A percentile compares a stretch with the other conserved stretches of the same genome.
Evolutionary conservation across 2,113 vertebrate species (phyloP).

Genomic region (Trogon melanurus): DNA sequence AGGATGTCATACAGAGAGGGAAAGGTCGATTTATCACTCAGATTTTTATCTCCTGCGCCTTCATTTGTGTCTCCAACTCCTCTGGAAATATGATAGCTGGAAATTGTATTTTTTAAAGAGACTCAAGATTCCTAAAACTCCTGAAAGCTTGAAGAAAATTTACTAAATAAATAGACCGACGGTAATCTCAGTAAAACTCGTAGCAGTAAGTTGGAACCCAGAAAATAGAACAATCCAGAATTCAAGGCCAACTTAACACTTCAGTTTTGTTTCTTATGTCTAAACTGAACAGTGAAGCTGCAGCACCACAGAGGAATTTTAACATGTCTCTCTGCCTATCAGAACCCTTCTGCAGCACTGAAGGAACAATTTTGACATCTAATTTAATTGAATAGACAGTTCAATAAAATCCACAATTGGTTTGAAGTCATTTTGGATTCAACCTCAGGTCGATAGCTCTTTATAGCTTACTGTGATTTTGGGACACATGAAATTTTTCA

Average conservation of each 20-base stretch:
- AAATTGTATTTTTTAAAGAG: not conserved
- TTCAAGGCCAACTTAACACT: not conserved
- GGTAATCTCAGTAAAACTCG: not conserved
- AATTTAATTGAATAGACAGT: conserved; percentile 49
- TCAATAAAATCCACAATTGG: conserved; percentile 57
- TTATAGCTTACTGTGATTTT: not conserved
- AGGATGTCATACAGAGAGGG: not conserved
- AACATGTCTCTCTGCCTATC: not conserved
- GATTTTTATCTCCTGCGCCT: not conserved
- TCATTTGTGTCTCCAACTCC: not conserved
- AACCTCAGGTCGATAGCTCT: not conserved
- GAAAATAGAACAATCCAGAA: conserved; percentile 22
- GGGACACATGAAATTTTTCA: not conserved
- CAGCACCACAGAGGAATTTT: not conserved
- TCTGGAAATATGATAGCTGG: not conserved
- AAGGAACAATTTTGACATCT: conserved; percentile 36
- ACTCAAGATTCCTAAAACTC: not conserved
- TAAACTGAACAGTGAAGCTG: not conserved
- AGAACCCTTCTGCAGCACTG: not conserved
- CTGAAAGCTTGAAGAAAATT: not conserved
- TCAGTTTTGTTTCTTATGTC: not conserved
- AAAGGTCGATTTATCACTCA: not conserved
- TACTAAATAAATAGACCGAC: not conserved
- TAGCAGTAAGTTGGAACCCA: not conserved
- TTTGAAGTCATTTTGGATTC: conserved; percentile 53